Evolutionary conservation across 2,797 vertebrate species (phyloP).

Genomic region (Harpagifer antarcticus): DNA sequence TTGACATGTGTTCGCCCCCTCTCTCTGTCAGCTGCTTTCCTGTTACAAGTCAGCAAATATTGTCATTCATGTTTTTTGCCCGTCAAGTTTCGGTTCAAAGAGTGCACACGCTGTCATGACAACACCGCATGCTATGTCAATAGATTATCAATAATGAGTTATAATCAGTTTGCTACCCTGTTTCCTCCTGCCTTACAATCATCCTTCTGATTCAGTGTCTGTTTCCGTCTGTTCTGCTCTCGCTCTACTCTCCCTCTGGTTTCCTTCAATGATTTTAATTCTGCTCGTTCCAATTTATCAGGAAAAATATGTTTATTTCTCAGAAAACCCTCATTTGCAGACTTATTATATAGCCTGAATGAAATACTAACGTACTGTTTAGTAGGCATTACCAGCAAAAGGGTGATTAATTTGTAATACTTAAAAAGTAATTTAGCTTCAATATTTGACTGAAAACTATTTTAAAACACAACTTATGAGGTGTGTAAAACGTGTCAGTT

Average conservation of each 20-base stretch:
- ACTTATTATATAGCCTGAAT: not conserved
- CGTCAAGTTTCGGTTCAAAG: slow-evolving; percentile 5
- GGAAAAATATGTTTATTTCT: not conserved
- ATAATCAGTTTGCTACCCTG: slow-evolving; percentile 11
- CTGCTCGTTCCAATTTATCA: not conserved
- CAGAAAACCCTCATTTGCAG: not conserved
- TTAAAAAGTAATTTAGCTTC: not conserved
- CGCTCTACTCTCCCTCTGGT: not conserved
- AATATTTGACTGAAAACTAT: not conserved
- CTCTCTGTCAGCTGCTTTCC: not conserved
- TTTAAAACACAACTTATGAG: not conserved
- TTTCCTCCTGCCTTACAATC: slow-evolving; percentile 17
- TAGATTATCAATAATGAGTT: slow-evolving; percentile 24
- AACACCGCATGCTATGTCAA: not conserved
- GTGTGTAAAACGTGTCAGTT: not conserved
- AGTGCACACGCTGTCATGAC: not conserved
- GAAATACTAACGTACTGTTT: not conserved
- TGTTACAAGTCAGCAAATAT: slow-evolving; percentile 14
- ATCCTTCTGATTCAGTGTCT: slow-evolving; percentile 39
- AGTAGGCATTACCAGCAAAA: not conserved
- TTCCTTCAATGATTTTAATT: not conserved
- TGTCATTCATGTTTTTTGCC: slow-evolving; percentile 10
- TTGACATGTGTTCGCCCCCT: not conserved
- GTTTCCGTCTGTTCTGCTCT: slow-evolving; percentile 27
- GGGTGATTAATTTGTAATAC: not conserved